Base-by-base conservation (phyloP, 2,113 vertebrate genomes). In the Cavia aperea region DNA sequence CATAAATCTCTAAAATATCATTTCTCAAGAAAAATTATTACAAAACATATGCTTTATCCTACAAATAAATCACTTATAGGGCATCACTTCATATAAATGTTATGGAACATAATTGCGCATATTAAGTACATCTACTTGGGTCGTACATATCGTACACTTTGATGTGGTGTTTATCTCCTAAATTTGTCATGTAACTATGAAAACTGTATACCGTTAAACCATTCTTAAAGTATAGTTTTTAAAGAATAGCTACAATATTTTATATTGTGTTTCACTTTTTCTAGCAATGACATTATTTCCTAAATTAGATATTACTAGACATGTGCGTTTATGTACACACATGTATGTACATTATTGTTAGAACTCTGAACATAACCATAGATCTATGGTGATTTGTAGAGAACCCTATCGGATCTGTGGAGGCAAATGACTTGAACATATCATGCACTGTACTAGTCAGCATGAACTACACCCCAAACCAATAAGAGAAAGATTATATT, bases 1-100 rank as follows among this genome's bases (percentile, higher is more conserved):
- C 26, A 88, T 88, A 72, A 31, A 93, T 88, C 78, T 93, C 73
- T 11, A 78, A 95, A 95, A n/a, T 39, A 77, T 18, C 58, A 6
- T 4, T 65, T 70, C 36, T 18, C 89, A 58, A 46, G 24, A 93
- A 89, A 51, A 56, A 5, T 75, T 8, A 79, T 68, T 90, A 62
- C 2, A 79, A n/a, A 82, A 66, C 62, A 90, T 75, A 89, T 1
- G 63, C 5, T 4, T 84, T 93, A 85, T 24, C 15, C 6, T 90
- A 54, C 43, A 46, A 89, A 51, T 78, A 93, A 90, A 60, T 36
- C 31, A 73, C 3, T 62, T 19, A 14, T 31, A 1, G 60, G 21
- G 2, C 62, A 36, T 92, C 12, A 33, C 7, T 18, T 78, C 51
- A 68, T n/a, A 19, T 56, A 85, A 65, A 78, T 85, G 87, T 73